Percentiles rank a stretch among this genome's conserved stretches.
Evolutionary conservation across 1,140 invertebrate species (phyloP).

Genomic region (Listronotus oregonensis): DNA sequence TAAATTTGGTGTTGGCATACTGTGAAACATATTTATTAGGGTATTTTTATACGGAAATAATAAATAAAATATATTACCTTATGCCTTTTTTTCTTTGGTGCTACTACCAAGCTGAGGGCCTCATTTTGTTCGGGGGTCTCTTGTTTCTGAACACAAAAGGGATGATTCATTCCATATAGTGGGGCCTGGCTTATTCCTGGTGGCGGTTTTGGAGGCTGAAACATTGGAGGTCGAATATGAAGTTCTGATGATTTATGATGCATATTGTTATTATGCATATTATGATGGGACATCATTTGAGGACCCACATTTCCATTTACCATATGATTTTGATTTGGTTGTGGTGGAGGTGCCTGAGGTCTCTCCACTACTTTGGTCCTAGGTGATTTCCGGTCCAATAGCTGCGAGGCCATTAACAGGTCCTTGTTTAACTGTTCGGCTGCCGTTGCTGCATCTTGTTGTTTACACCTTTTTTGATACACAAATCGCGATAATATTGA

Average conservation of each 20-base stretch:
- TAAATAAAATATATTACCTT: conserved; percentile 61
- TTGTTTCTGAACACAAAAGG: conserved; percentile 68
- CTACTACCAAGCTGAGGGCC: conserved; percentile 89
- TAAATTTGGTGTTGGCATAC: not conserved
- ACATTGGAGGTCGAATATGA: conserved; percentile 67
- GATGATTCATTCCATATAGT: conserved; percentile 69
- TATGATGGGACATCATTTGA: conserved; percentile 49
- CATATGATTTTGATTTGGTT: conserved; percentile 52
- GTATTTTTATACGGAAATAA: not conserved
- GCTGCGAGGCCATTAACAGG: conserved; percentile 72
- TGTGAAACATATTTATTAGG: not conserved
- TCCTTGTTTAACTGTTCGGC: conserved; percentile 84
- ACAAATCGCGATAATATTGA: conserved; percentile 83
- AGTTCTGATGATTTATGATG: conserved; percentile 70
- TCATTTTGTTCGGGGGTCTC: conserved; percentile 89
- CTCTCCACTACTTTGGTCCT: conserved; percentile 78
- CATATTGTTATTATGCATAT: conserved; percentile 56
- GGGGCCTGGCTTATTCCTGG: conserved; percentile 70
- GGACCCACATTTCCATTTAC: conserved; percentile 52
- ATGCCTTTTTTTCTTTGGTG: conserved; percentile 93
- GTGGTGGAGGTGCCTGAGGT: conserved; percentile 59
- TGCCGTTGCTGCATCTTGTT: conserved; percentile 74
- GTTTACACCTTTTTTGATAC: conserved; percentile 78
- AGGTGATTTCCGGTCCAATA: conserved; percentile 82
- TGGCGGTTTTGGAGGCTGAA: conserved; percentile 78